Evolutionary conservation across 2,113 vertebrate species (phyloP), one percentile per base, ranked within the genome.

Genomic region (Peromyscus polionotus): DNA sequence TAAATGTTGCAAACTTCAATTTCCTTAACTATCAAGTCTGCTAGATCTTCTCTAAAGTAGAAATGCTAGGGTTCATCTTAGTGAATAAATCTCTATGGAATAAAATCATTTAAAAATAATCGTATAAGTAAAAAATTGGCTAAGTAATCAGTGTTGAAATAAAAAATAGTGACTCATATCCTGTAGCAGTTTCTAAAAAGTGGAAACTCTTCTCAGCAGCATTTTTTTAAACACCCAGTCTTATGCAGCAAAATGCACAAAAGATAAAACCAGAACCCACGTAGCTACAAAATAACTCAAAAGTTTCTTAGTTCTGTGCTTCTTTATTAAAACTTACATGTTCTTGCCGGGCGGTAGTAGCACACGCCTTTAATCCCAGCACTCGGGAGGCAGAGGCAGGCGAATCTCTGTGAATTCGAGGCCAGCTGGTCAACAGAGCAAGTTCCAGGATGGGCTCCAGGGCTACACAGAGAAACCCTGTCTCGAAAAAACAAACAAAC

Each of bases 121-220:
- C 89, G 36, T 59, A 51, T 92, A 90, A 81, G 90, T 94, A 93
- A 95, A 17, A 94, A 94, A 93, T 31, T 95, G 88, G 86, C 90
- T 84, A 96, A 93, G 92, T 87, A 97, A 96, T 92, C 72, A 92
- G 68, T 75, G 89, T 0, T 87, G 14, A 96, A 95, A 88, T 90
- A 28, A 67, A 92, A 95, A 93, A 88, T 63, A 54, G 57, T 97
- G 96, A 97, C 89, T 97, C 96, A 97, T 81, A 97, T 95, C 94
- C 96, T 97, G 81, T 91, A 93, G 90, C 51, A 96, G 72, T n/a
- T 84, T 95, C 88, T 10, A 91, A 68, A 94, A 96, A 89, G 76
- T 97, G 84, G 77, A 96, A 96, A 96, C 93, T 87, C 79, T 90
- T 76, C 90, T 97, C 88, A 89, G 95, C 90, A 97, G n/a, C 95